Evolutionary conservation across 2,888 invertebrate genomes (phyloP).

Genomic region (Polyommatus iphigenia): DNA sequence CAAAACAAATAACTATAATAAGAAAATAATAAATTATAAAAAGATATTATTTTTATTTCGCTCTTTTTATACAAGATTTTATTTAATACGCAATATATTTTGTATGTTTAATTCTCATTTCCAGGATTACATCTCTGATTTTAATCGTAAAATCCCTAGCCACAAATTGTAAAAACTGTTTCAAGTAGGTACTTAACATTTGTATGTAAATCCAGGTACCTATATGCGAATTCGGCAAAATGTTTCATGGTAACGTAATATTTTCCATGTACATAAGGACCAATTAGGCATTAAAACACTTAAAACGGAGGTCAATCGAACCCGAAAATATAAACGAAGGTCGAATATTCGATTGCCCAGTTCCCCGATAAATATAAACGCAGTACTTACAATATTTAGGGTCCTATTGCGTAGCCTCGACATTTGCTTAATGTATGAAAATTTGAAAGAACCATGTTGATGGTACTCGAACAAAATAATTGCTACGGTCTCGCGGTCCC

Average conservation of each 20-base stretch:
- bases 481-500: slow-evolving; percentile 76
- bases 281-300: slow-evolving; percentile 22
- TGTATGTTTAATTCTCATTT: background rate
- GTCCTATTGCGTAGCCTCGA: slow-evolving; percentile 77
- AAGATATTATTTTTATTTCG: background rate
- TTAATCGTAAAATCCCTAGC: too few species aligned
- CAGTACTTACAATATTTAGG: slow-evolving; percentile 69
- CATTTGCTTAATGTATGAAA: slow-evolving; percentile 79
- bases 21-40: background rate
- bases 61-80: background rate
- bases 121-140: background rate
- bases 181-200: too few species aligned
- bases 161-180: too few species aligned
- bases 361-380: slow-evolving; percentile 62
- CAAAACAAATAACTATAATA: background rate
- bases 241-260: background rate
- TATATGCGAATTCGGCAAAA: too few species aligned
- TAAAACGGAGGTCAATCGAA: slow-evolving; percentile 29
- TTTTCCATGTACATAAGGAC: background rate
- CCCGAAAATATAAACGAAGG: slow-evolving; percentile 37
- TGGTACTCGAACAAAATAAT: slow-evolving; percentile 80
- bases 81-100: background rate
- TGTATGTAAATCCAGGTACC: too few species aligned
- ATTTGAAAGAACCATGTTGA: slow-evolving; percentile 79
- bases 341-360: slow-evolving; percentile 57